These are phyloP conservation scores for Ranitomeya imitator DNA, from an alignment of 2,113 vertebrate species.

Conservation along the genomic window DNA sequence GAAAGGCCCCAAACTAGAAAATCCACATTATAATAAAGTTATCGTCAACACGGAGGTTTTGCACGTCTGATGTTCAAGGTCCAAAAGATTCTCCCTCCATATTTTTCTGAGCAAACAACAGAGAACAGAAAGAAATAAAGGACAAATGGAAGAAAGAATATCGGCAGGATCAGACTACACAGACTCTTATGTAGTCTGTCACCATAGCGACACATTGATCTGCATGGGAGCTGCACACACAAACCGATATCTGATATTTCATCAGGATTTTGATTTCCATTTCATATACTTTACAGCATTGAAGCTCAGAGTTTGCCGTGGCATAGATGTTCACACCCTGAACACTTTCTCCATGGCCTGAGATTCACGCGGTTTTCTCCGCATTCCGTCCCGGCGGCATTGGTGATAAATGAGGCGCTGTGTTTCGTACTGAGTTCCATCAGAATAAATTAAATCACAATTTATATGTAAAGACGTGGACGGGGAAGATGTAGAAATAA, in stretches of 20 bases:
- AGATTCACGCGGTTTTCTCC: not conserved
- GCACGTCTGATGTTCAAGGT: no score
- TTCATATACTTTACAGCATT: no score
- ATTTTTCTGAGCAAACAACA: no score
- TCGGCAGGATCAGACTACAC: no score
- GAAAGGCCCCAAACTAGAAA: no score
- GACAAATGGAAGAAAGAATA: no score
- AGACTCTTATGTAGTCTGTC: not conserved
- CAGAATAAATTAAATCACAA: not conserved
- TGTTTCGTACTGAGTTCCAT: not conserved
- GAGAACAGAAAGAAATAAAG: no score
- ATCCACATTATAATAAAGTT: no score
- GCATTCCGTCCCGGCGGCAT: not conserved
- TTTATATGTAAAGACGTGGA: not conserved
- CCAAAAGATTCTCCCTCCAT: no score
- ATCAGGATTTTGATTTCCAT: not conserved
- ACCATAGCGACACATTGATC: not conserved
- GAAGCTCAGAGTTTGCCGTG: no score
- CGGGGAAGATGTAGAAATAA: not conserved
- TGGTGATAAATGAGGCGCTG: not conserved
- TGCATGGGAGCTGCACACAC: not conserved
- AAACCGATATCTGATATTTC: not conserved
- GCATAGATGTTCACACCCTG: not conserved
- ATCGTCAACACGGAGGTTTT: no score
- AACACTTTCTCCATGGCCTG: not conserved